These are phyloP conservation scores for Pelvicachromis taeniatus DNA, from an alignment of 2,113 vertebrate species.

Conservation along the genomic window DNA sequence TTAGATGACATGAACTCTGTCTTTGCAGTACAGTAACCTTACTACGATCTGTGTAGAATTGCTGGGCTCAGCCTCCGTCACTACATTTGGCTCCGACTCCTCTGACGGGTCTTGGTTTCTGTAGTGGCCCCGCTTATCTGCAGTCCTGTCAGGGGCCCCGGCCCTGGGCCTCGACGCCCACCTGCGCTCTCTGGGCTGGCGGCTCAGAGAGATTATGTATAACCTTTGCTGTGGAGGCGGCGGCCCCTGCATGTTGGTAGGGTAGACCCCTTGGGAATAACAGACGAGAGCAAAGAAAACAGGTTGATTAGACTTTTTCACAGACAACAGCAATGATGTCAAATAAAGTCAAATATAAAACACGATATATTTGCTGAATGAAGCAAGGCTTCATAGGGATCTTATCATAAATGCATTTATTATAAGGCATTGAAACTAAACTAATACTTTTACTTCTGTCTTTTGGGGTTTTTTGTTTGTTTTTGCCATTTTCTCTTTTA, in stretches of 20 bases:
- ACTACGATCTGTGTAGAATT: constrained; percentile 64
- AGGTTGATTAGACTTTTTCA: not conserved
- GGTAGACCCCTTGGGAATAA: constrained; percentile 2
- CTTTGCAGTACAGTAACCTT: not conserved
- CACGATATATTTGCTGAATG: accelerated
- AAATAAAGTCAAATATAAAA: not conserved
- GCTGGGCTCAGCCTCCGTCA: constrained; percentile 49
- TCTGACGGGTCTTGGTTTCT: constrained; percentile 41
- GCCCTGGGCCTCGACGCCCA: not conserved
- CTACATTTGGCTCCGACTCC: constrained; percentile 35
- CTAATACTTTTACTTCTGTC: not conserved
- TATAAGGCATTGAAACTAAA: not conserved
- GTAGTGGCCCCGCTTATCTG: constrained; percentile 46
- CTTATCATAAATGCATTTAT: not conserved
- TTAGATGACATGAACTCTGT: accelerated
- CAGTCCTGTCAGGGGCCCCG: not conserved
- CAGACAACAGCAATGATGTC: not conserved
- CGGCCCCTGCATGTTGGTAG: not conserved
- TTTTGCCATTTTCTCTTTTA: not conserved
- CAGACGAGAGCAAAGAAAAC: not conserved
- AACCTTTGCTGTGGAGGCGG: not conserved
- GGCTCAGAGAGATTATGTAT: not conserved
- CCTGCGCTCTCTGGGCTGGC: not conserved
- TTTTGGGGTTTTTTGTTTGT: not conserved
- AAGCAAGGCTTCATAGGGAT: accelerated